Evolutionary conservation across 2,888 invertebrate species (phyloP), one percentile per base, ranked within the genome.

Genomic region (Synanthedon vespiformis): DNA sequence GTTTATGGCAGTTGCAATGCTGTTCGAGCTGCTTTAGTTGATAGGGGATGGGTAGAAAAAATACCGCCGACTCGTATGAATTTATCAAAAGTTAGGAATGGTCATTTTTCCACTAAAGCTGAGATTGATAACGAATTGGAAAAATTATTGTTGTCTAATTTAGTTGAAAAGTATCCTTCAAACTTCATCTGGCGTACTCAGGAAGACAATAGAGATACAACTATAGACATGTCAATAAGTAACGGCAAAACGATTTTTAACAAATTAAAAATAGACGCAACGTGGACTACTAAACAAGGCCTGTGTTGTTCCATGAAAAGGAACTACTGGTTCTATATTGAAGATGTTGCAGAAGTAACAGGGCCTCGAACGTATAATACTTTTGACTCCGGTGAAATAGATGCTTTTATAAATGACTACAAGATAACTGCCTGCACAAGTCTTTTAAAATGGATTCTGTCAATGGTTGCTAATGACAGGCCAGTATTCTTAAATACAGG

Each of bases 361-460:
- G 91, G 90, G 67, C 95, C 95, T 0, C 89, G 95, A 4, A 92
- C 93, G 52, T 94, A 93, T 68, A 89, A 89, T 61, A 86, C 91
- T 51, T 84, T 78, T 49, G 89, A 90, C 60, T 70, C 70, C 12
- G 88, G 89, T 18, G 92, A 91, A 60, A 72, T 88, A 48, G 86
- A 88, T 52, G 88, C 86, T 22, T 93, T 93, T 67, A 71, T 89
- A 53, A 89, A 89, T 59, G 95, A 96, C 72, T 97, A 91, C 70
- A 90, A 92, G 67, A 82, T 92, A 52, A 95, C 95, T 2, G 93
- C 95, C 3, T 94, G 95, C 59, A 90, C 93, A 51, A 92, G 92
- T 58, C 79, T 96, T 52, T 74, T 96, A 44, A 92, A 92, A 67
- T 93, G 83, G 86, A 61, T 77, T 54, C 65, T 82, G 18, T 77